phyloP scores from a whole-genome alignment of 2,888 invertebrate species.

The Cremastobaeus sp. region DNA sequence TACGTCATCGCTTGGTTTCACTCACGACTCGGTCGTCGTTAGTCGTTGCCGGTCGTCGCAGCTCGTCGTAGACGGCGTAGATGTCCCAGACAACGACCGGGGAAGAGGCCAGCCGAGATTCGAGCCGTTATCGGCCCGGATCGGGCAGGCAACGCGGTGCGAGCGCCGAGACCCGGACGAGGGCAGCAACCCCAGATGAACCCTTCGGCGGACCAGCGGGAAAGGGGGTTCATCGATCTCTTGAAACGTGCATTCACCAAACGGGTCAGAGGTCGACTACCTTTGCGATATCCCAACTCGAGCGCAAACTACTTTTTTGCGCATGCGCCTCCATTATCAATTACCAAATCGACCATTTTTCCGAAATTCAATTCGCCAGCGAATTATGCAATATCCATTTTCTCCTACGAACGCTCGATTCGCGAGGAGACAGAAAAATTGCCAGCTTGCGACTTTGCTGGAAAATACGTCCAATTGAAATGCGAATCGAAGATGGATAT shows the following conservation, averaged over 20 bases:
- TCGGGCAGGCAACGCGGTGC: constrained; percentile 21
- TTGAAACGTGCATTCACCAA: constrained; percentile 68
- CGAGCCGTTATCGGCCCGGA: constrained; percentile 25
- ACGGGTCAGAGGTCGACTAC: constrained; percentile 75
- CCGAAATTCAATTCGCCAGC: no score
- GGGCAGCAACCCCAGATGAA: constrained; percentile 77
- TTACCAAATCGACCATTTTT: no score
- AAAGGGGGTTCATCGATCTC: constrained; percentile 74
- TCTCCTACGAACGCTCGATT: no score
- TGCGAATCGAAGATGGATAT: no score
- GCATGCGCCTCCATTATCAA: constrained; percentile 65
- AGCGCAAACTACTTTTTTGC: constrained; percentile 56
- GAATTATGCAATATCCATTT: no score
- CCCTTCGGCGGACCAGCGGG: constrained; percentile 64
- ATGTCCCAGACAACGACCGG: not conserved
- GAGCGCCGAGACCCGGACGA: constrained; percentile 71
- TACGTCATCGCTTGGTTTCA: constrained; percentile 52
- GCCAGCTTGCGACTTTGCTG: no score
- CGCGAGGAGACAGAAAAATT: no score
- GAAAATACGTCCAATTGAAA: no score
- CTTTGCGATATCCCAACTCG: constrained; percentile 65
- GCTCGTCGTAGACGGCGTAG: constrained; percentile 37
- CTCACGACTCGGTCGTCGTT: constrained; percentile 24
- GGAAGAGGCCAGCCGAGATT: not conserved
- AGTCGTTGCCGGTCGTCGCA: constrained; percentile 35